Base-by-base conservation (phyloP, 2,113 vertebrate species). In the Anser brachyrhynchus region DNA sequence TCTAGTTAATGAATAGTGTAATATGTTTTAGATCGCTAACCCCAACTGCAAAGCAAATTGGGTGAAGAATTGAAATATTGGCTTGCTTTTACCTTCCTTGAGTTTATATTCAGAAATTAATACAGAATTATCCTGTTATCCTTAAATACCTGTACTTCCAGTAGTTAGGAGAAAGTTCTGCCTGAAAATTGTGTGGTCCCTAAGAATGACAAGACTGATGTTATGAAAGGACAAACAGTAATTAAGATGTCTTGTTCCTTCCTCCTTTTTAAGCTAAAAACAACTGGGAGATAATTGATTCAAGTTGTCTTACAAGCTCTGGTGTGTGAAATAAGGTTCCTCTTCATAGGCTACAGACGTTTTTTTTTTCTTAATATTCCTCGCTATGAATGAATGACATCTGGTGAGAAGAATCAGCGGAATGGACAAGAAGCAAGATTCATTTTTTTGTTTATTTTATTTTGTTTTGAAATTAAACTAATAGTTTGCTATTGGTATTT, bases 241-340 rank as follows among this genome's bases (percentile, higher is more conserved):
- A 88, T 82, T 84, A 85, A 62, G 71, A 85, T n/a, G 10, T 59
- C 64, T 70, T 75, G 17, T 77, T 91, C 23, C 20, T 84, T 74
- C 22, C 61, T 82, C 69, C 74, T 59, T 91, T 79, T 87, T 83
- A 79, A 87, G 84, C 70, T 80, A 83, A 91, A 94, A 88, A 87
- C 61, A 66, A 51, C 22, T 58, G 51, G 39, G 49, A 84, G 66
- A 54, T 85, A 84, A 88, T 83, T 91, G 43, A 91, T 93, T 83
- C 67, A 87, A 49, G 67, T 43, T 80, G 49, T 94, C 64, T 84
- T 85, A 69, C 33, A 87, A 52, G 64, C 43, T 96, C 43, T 95
- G 80, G 83, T 89, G 77, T 96, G 59, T 94, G 92, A 94, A 95
- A 92, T 87, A 91, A 73, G 64, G 46, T 79, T 95, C 74, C 19